These are phyloP conservation scores for Microcebus tavaratra DNA, from an alignment of 2,113 vertebrate genomes.

Conservation along the genomic window DNA sequence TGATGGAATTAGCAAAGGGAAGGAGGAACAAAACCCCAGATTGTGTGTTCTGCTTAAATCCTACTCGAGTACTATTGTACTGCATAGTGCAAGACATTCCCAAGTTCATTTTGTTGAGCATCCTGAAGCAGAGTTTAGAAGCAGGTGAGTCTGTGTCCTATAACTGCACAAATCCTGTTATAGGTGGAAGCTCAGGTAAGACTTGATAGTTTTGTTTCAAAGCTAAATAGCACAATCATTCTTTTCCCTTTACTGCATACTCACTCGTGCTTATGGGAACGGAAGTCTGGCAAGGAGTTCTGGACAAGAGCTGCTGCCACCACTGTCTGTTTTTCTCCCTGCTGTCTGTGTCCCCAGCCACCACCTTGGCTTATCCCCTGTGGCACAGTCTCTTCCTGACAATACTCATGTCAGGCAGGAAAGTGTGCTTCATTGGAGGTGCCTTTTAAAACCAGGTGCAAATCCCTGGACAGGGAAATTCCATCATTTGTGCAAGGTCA, in stretches of 20 bases:
- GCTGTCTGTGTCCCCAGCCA: not conserved
- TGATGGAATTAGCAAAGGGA: slow-evolving; percentile 76
- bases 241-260: not conserved
- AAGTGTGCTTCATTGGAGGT: not conserved
- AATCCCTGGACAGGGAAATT: not conserved
- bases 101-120: not conserved
- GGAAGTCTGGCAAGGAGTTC: not conserved
- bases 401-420: not conserved
- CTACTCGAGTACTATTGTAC: not conserved
- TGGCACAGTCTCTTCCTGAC: not conserved
- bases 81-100: not conserved
- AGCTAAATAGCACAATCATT: not conserved
- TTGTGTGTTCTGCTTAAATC: slow-evolving; percentile 46
- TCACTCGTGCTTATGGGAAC: not conserved
- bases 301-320: not conserved
- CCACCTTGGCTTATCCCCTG: not conserved
- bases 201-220: not conserved
- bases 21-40: not conserved
- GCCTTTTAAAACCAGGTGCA: not conserved
- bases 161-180: not conserved
- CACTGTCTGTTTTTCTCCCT: not conserved
- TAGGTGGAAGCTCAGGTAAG: not conserved
- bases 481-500: not conserved
- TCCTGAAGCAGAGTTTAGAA: not conserved
- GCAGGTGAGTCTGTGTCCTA: not conserved